These are phyloP conservation scores for human DNA, from an alignment of 2,113 vertebrate genomes.

Conservation along the genomic window GRCh38 chr7:55240001-55240500, in stretches of 20 bases:
- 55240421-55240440: background rate
- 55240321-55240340: background rate
- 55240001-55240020: background rate
- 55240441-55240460: background rate
- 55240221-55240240: background rate
- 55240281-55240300: background rate
- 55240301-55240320: background rate
- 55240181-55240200: background rate
- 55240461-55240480: background rate
- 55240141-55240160: background rate
- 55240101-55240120: background rate
- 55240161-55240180: background rate
- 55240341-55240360: background rate
- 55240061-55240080: slow-evolving; percentile 35
- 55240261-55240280: background rate
- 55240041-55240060: background rate
- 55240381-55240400: background rate
- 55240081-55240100: background rate
- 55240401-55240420: background rate
- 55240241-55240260: background rate
- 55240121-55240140: background rate
- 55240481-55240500: background rate
- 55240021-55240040: background rate
- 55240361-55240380: too few species aligned
- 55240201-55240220: background rate